Evolutionary conservation across 2,797 vertebrate species (phyloP), one percentile per base, ranked within the genome.

Genomic region (Ambastaia sidthimunki): DNA sequence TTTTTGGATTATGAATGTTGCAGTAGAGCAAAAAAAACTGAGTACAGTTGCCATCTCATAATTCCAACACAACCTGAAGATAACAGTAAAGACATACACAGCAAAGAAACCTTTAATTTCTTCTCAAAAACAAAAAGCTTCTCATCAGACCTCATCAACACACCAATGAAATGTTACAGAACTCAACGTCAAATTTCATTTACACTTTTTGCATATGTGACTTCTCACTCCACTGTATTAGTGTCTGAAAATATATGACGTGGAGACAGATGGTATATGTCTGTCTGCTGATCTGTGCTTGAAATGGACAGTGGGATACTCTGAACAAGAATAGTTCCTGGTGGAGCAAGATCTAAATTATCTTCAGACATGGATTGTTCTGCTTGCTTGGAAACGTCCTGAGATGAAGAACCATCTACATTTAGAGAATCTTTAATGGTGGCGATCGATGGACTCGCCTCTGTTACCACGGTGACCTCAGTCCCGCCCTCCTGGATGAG

Each of bases 391-490:
- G 92, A 86, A 9, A 85, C 54, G 1, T 86, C 80, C 47, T 92
- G 90, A 0, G 93, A 87, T 0, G 92, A 88, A 1, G 76, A 9
- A 0, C 92, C 86, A 73, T 92, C 93, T 18, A 91, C 73, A 10
- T 90, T 86, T 7, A 6, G 86, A 21, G 18, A 91, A 84, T 41
- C 37, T 41, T 93, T 65, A 19, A 93, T 80, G 66, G 91, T 87
- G 0, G 92, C 76, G 41, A 92, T 90, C 68, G 87, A 84, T 9
- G 92, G 84, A 25, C 91, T 94, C 0, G 91, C 93, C 0, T 96
- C 95, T 0, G 96, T 97, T 82, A 98, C 95, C 73, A 98, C 96
- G 0, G 96, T 98, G 18, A 98, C 97, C 75, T 98, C 96, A 0
- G 96, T 88, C 0, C 96, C 91, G 0, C 96, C 97, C 65, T 96